phyloP scores from a whole-genome alignment of 2,888 invertebrate species.

The Oligia latruncula region DNA sequence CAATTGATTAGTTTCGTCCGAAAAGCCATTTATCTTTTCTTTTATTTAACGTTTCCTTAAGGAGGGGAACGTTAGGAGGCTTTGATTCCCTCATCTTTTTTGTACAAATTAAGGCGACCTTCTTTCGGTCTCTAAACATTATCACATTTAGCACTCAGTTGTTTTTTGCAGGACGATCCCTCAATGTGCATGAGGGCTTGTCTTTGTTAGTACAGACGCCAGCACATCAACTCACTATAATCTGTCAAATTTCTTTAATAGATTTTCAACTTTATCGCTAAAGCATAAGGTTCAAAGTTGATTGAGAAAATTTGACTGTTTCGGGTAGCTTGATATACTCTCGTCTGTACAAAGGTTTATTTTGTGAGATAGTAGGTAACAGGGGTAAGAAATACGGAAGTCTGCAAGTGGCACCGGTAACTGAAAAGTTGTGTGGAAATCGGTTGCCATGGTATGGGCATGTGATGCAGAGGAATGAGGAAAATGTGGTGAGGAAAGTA shows the following conservation, averaged over 20 bases:
- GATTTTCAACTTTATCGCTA: no score
- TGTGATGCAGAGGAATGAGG: no score
- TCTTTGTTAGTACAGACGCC: not conserved
- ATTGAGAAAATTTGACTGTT: no score
- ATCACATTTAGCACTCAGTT: not conserved
- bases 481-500: no score
- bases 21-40: slow-evolving; percentile 33
- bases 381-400: not conserved
- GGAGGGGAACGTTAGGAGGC: not conserved
- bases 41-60: slow-evolving; percentile 22
- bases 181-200: not conserved
- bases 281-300: no score
- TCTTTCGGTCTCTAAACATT: slow-evolving; percentile 8
- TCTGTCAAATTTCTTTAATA: no score
- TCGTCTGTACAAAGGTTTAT: not conserved
- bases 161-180: slow-evolving; percentile 32
- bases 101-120: slow-evolving; percentile 40
- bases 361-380: not conserved
- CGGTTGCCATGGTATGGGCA: no score
- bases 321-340: no score
- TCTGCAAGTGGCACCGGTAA: not conserved
- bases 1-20: slow-evolving; percentile 15
- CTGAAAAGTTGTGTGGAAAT: no score
- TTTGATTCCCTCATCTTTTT: slow-evolving; percentile 39
- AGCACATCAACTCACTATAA: no score